Base-by-base conservation (phyloP, 2,888 invertebrate genomes). In the Archips crataeganus region DNA sequence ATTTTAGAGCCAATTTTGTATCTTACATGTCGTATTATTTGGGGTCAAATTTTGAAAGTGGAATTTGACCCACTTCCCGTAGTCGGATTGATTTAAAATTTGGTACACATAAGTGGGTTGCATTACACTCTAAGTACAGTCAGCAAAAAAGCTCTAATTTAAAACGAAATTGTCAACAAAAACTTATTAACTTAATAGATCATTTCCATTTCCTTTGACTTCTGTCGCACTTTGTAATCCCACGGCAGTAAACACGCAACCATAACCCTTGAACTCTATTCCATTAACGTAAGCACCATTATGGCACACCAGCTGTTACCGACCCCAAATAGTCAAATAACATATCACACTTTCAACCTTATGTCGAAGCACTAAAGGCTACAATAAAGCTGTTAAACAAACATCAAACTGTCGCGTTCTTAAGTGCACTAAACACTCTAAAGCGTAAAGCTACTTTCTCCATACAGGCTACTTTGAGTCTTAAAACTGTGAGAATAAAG, bases 401-500 rank as follows among this genome's bases (percentile, higher is more conserved):
- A 23, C 47, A 45, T 13, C 49, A 32, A 49, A 34, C 23, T 39
- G 60, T 49, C 61, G 47, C 32, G 62, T 61, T 39, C 39, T 59
- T 64, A 71, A 71, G 71, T 65, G 71, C 71, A 71, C 64, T 71
- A 70, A 64, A 70, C 15, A 47, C 36, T 64, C 42, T 23, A 62
- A 62, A 59, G 39, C 45, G 57, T 64, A 64, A 49, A 54, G 67
- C 23, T 49, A 54, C 8, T 9, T 57, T 47, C 34, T 5, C 32
- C 3, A n/a, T 36, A 69, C 15, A 36, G n/a, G 54, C 59, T 42
- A 65, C 47, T 65, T 49, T 59, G 59, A 23, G 34, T 59, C 49
- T 57, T 71, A 15, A 49, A 10, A 32, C 23, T 32, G 10, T 23
- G 5, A n/a, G 0, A 8, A 9, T 71, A 71, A 65, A 39, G 39